Base-by-base conservation (phyloP, 2,888 invertebrate species). In the Hypomecis atomaria region DNA sequence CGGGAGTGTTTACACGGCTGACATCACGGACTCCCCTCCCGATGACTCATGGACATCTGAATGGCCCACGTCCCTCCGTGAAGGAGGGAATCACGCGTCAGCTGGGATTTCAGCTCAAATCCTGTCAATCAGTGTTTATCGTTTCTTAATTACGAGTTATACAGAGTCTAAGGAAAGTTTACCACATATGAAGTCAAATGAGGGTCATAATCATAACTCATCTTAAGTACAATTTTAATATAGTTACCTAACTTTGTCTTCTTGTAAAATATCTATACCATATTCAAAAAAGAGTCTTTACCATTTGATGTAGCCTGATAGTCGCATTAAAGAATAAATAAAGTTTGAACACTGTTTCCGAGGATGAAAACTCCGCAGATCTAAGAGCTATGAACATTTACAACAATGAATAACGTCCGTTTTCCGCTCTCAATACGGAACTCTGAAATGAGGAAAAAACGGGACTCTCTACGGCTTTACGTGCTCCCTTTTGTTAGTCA, bases 1-100 rank as follows among this genome's bases (percentile, higher is more conserved):
- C 75, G 75, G 70, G 70, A 70, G 72, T 81, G 77, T 80, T 77
- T 79, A 76, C 76, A 71, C 58, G 60, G 67, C 65, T 85, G 85
- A 84, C 84, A 84, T 85, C 85, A 85, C 73, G 77, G 76, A 71
- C 72, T 77, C 77, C 80, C 81, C 78, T 68, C 69, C 62, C 63
- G 74, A 67, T 82, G 82, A 82, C 71, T 82, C 82, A 83, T 76
- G 71, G 74, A 71, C 78, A 81, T 78, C 77, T 78, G 75, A 74
- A 76, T 77, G 66, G 69, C 58, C 62, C 69, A 63, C 36, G 60
- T 61, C 69, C 64, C 69, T 65, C 8, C 65, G 58, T 61, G 57
- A 58, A 57, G 62, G 57, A 60, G 59, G 64, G 66, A 70, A 65
- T 66, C 66, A 69, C 59, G 53, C 61, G 62, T 53, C 44, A 58